Evolutionary conservation across 1,140 invertebrate genomes (phyloP).

Genomic region (Tetranychus cinnabarinus): DNA sequence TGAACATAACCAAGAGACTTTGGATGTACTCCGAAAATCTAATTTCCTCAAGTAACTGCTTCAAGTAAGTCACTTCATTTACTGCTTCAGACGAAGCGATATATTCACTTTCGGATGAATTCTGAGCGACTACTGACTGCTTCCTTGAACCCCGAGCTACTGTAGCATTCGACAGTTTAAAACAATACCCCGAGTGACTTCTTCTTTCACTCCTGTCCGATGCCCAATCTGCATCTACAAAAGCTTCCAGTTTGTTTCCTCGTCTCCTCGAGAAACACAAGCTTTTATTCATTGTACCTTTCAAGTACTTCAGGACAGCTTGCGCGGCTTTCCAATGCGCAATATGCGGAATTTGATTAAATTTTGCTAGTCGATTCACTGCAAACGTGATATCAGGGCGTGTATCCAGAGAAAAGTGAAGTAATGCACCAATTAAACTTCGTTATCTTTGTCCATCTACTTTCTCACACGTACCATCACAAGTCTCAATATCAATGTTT

Average conservation of each 20-base stretch:
- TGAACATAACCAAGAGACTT: constrained; percentile 6
- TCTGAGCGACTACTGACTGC: constrained; percentile 8
- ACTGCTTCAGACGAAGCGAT: constrained; percentile 8
- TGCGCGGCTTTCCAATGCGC: constrained; percentile 14
- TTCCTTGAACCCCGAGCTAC: constrained; percentile 12
- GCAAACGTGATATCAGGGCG: constrained; percentile 13
- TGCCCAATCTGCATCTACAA: constrained; percentile 22
- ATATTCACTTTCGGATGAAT: constrained; percentile 7
- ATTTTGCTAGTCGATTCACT: constrained; percentile 6
- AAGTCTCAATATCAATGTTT: too few species aligned
- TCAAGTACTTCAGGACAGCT: constrained; percentile 16
- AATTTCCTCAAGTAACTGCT: constrained; percentile 13
- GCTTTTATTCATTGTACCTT: constrained; percentile 12
- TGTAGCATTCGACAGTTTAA: constrained; percentile 15
- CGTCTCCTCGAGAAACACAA: too few species aligned
- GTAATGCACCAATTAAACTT: constrained; percentile 4
- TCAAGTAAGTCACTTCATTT: constrained; percentile 16
- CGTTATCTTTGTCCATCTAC: too few species aligned
- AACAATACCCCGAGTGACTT: constrained; percentile 14
- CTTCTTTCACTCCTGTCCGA: constrained; percentile 16
- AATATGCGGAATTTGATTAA: constrained; percentile 8
- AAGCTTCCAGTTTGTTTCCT: constrained; percentile 16
- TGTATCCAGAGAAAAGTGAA: constrained; percentile 7
- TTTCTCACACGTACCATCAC: too few species aligned
- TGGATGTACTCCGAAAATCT: background rate